These are phyloP conservation scores for Nasonovia ribisnigri DNA, from an alignment of 2,888 invertebrate species.

Conservation along the genomic window DNA sequence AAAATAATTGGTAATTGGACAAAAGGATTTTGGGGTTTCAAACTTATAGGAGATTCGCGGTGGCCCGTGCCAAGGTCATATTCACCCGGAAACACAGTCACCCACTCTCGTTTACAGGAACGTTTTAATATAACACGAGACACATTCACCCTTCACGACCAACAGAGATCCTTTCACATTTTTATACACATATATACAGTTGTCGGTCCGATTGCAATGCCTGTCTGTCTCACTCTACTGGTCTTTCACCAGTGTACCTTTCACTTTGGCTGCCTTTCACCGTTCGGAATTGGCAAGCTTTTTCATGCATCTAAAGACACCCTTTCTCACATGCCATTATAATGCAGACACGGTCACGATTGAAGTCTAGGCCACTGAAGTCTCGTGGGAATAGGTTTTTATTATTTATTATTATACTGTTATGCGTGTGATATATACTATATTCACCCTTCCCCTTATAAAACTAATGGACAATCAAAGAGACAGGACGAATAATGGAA, in stretches of 20 bases:
- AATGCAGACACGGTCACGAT: conserved; percentile 56
- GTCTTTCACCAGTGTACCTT: conserved; percentile 61
- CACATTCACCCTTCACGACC: conserved; percentile 64
- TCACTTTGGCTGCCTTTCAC: conserved; percentile 63
- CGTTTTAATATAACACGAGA: conserved; percentile 37
- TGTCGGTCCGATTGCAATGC: conserved; percentile 51
- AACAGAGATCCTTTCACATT: conserved; percentile 61
- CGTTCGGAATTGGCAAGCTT: conserved; percentile 59
- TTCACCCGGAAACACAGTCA: conserved; percentile 54
- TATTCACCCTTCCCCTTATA: background rate
- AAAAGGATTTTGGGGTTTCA: background rate
- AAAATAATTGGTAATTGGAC: background rate
- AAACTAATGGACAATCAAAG: background rate
- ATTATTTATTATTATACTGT: conserved; percentile 33
- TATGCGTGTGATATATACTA: background rate
- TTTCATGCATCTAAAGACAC: conserved; percentile 51
- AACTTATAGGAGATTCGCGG: conserved; percentile 21
- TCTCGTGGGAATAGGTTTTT: conserved; percentile 59
- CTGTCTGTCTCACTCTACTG: conserved; percentile 57
- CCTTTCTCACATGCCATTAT: conserved; percentile 57
- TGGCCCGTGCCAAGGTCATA: conserved; percentile 52
- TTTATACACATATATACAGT: conserved; percentile 22
- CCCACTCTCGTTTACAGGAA: conserved; percentile 45
- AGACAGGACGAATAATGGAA: background rate
- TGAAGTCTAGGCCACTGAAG: conserved; percentile 46